Base-by-base conservation (phyloP, 2,888 invertebrate genomes). In the Lagria hirta region DNA sequence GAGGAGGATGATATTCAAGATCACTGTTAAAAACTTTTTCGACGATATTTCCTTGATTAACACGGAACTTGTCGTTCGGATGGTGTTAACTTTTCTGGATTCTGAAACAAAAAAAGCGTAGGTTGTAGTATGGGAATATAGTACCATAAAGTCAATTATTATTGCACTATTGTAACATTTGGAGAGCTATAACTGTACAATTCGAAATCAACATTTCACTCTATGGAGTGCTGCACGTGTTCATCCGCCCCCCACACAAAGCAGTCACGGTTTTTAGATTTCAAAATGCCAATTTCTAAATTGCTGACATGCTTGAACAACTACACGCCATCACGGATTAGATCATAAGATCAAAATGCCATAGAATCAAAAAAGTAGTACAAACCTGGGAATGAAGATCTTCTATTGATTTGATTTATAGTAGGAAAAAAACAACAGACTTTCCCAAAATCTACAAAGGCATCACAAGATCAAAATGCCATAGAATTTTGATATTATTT, bases 81-180 rank as follows among this genome's bases (percentile, higher is more conserved):
- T 51, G 79, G 77, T 59, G 79, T 77, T 62, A 80, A 74, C 68
- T 81, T 81, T 66, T 81, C 81, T 58, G 79, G 75, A 55, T 76
- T 77, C 81, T 82, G 81, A 64, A 81, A 81, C 74, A 77, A 79
- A 51, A 51, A 47, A 47, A 54, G 42, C n/a, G n/a, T n/a, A n/a
- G n/a, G n/a, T n/a, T n/a, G n/a, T n/a, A n/a, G n/a, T n/a, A n/a
- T n/a, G n/a, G n/a, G n/a, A n/a, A n/a, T n/a, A n/a, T n/a, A n/a
- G n/a, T n/a, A n/a, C n/a, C n/a, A n/a, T n/a, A n/a, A n/a, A n/a
- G n/a, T n/a, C n/a, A n/a, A n/a, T n/a, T n/a, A n/a, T n/a, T n/a
- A n/a, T n/a, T n/a, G n/a, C n/a, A n/a, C n/a, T n/a, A n/a, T n/a
- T n/a, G n/a, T n/a, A n/a, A n/a, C n/a, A n/a, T n/a, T n/a, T n/a